Evolutionary conservation across 2,888 invertebrate genomes (phyloP), one percentile per base, ranked within the genome.

Genomic region (Andrena marginata): DNA sequence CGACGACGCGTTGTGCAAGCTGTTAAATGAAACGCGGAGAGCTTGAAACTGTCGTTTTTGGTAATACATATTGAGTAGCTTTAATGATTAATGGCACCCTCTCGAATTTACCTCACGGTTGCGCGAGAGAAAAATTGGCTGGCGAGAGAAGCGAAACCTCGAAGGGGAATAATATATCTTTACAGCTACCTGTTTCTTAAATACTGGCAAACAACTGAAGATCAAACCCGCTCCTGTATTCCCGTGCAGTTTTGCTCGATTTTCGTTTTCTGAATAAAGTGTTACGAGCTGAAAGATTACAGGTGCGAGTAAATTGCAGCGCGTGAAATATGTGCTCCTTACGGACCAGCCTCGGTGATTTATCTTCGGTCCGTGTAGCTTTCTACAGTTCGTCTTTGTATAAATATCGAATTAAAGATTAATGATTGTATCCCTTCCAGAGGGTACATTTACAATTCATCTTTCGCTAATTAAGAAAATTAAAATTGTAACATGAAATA

Each of bases 281-380:
- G 56, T 73, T 77, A 49, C 64, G 56, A 59, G 73, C 56, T 63
- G 76, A 76, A 71, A 76, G 76, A 76, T 71, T 76, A 48, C 56
- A 76, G 76, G 23, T 76, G 76, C 42, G 64, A 77, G 74, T 77
- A 73, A 73, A 77, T 77, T 77, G 56, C 56, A n/a, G 63, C 33
- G 42, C 56, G 31, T 77, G 77, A 72, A 72, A 77, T 72, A 77
- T 72, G 48, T 73, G 73, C 63, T 71, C 62, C 77, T 77, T 42
- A 42, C 71, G 71, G 76, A 71, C 76, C 71, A 64, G 54, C 48
- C 26, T 8, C 23, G 20, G 33, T 59, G 56, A 77, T 77, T 73
- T 77, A 73, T 77, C 74, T 73, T 59, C 31, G 10, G 10, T n/a
- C 54, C 77, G 29, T 42, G 20, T 42, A 72, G 56, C 64, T 33